Conservation (phyloP, 2,888 invertebrate species). For the Parnassius glacialis region DNA sequence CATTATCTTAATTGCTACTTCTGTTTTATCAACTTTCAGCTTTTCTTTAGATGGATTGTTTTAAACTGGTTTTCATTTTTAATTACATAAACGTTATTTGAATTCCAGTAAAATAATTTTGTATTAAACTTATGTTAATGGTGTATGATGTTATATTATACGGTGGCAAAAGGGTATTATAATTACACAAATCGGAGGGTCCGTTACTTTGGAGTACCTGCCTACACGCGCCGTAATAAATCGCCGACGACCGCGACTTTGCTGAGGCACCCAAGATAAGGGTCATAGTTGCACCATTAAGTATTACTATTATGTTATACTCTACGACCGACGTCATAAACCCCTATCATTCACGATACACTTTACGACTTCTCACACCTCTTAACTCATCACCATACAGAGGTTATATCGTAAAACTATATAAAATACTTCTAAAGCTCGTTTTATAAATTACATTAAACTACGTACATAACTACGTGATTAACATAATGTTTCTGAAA, state of each 20-base stretch:
- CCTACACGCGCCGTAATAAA: slow-evolving; percentile 63
- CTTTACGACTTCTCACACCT: slow-evolving; percentile 52
- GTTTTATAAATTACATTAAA: slow-evolving; percentile 53
- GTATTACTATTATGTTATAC: slow-evolving; percentile 58
- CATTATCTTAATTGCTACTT: slow-evolving; percentile 67
- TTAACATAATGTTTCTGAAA: slow-evolving; percentile 80
- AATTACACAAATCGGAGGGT: slow-evolving; percentile 55
- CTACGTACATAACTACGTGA: slow-evolving; percentile 71
- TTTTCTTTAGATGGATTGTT: slow-evolving; percentile 14
- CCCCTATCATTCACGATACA: slow-evolving; percentile 43
- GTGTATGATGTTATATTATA: slow-evolving; percentile 1
- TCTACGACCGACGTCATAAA: slow-evolving; percentile 48
- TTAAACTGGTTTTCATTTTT: slow-evolving; percentile 9
- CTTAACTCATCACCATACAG: slow-evolving; percentile 18
- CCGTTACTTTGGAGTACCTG: slow-evolving; percentile 46
- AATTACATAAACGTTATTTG: background rate
- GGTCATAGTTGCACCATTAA: slow-evolving; percentile 67
- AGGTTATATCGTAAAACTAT: slow-evolving; percentile 23
- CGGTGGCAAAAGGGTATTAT: slow-evolving; percentile 41
- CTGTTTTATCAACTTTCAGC: slow-evolving; percentile 38
- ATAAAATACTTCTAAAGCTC: slow-evolving; percentile 31
- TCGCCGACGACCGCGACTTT: slow-evolving; percentile 55
- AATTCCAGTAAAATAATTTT: too few relatives aligned
- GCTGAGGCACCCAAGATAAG: slow-evolving; percentile 66
- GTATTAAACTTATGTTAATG: too few relatives aligned